Conservation (phyloP, 2,113 vertebrate species). For the Artemisiospiza belli region DNA sequence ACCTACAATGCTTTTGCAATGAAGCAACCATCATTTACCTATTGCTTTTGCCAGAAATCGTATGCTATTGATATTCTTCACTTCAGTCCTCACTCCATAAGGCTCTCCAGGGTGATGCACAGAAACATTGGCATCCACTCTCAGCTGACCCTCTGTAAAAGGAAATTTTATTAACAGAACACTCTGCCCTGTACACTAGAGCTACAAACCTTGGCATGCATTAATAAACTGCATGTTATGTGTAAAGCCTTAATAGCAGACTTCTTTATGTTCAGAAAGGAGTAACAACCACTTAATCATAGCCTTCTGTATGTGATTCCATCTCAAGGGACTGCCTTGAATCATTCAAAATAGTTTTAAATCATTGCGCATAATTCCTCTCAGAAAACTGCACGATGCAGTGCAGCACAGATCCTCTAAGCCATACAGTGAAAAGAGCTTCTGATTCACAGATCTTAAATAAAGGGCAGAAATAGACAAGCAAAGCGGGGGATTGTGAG, state of each 20-base stretch:
- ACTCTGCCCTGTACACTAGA: not conserved
- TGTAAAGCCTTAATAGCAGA: not conserved
- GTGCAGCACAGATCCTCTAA: not conserved
- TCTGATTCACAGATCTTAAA: constrained; percentile 1
- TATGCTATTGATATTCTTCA: constrained; percentile 97
- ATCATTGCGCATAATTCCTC: not conserved
- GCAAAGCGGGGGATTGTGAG: not conserved
- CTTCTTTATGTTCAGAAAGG: not conserved
- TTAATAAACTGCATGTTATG: not conserved
- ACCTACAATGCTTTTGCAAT: not conserved
- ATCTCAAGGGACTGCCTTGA: not conserved
- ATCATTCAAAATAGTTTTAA: not conserved
- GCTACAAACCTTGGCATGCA: not conserved
- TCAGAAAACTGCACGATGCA: not conserved
- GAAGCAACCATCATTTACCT: constrained; percentile 73
- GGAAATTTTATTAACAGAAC: constrained; percentile 28
- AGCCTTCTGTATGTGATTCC: not conserved
- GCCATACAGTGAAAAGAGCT: not conserved
- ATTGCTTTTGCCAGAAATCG: constrained; percentile 90
- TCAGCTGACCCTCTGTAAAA: constrained; percentile 89
- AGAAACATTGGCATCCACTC: constrained; percentile 96
- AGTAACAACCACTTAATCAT: not conserved
- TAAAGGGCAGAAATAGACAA: constrained; percentile 16
- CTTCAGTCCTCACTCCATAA: constrained; percentile 89
- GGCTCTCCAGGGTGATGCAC: constrained; percentile 88